phyloP scores from a whole-genome alignment of 2,113 vertebrate species.

The Mohoua ochrocephala region DNA sequence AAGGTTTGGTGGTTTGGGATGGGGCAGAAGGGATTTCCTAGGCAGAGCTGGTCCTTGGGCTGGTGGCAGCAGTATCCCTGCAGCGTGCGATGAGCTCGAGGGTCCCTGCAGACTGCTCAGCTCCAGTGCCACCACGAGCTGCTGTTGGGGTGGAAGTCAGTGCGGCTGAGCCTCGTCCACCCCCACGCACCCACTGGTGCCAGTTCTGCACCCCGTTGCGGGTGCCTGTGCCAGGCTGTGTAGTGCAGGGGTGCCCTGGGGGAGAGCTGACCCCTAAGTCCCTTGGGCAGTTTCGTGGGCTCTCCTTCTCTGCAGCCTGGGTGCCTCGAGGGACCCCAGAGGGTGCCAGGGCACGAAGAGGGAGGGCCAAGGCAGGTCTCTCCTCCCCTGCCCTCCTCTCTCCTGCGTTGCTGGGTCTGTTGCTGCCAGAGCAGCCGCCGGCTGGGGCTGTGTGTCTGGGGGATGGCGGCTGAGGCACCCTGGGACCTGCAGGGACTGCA shows the following conservation, averaged over 20 bases:
- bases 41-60: not conserved
- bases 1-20: not conserved
- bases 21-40: not conserved
- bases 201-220: not conserved
- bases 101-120: not conserved
- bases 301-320: not conserved
- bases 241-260: not conserved
- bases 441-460: not conserved
- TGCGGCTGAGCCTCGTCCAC: not conserved
- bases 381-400: slow-evolving; percentile 20
- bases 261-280: not conserved
- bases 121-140: rapidly evolving
- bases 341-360: not conserved
- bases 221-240: not conserved
- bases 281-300: not conserved
- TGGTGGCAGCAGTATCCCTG: not conserved
- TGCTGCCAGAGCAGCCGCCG: not conserved
- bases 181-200: not conserved
- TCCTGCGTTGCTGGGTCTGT: not conserved
- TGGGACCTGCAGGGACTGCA: slow-evolving; percentile 25
- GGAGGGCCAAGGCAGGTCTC: slow-evolving; percentile 11
- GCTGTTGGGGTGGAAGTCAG: not conserved
- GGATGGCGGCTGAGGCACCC: not conserved
- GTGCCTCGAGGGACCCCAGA: not conserved
- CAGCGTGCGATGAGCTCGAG: not conserved